Evolutionary conservation across 2,888 invertebrate species (phyloP).

Genomic region (Drosophila pseudotakahashii): DNA sequence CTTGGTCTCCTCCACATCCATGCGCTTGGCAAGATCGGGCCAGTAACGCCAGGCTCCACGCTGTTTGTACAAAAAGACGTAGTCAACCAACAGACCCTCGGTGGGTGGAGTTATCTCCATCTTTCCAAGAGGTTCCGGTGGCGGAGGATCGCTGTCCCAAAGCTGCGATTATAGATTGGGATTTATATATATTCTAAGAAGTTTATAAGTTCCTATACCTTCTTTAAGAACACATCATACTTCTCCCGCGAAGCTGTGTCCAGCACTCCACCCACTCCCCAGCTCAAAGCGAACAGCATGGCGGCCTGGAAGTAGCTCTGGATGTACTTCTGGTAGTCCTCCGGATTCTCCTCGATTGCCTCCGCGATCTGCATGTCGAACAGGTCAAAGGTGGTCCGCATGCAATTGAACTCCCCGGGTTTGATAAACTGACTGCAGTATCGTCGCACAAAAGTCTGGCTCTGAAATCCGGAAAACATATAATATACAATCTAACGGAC

Average conservation of each 20-base stretch:
- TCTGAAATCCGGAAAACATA: slow-evolving; percentile 45
- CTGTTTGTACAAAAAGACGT: slow-evolving; percentile 91
- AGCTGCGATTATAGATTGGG: slow-evolving; percentile 28
- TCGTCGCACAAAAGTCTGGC: slow-evolving; percentile 88
- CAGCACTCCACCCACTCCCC: slow-evolving; percentile 94
- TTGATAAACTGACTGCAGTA: slow-evolving; percentile 88
- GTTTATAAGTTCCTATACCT: slow-evolving; percentile 53
- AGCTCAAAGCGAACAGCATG: slow-evolving; percentile 90
- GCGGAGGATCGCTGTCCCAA: slow-evolving; percentile 82
- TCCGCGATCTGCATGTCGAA: slow-evolving; percentile 92
- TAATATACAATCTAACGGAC: too few relatives aligned
- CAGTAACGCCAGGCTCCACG: slow-evolving; percentile 95
- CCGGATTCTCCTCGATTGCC: slow-evolving; percentile 87
- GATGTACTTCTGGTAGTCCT: slow-evolving; percentile 89
- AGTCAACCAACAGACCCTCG: slow-evolving; percentile 92
- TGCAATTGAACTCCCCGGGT: slow-evolving; percentile 90
- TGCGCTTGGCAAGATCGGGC: slow-evolving; percentile 89
- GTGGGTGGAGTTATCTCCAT: slow-evolving; percentile 90
- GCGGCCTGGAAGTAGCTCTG: slow-evolving; percentile 91
- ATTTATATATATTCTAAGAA: neutral
- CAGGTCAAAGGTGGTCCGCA: slow-evolving; percentile 89
- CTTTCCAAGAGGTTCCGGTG: slow-evolving; percentile 88
- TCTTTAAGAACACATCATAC: slow-evolving; percentile 88
- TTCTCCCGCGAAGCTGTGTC: slow-evolving; percentile 89
- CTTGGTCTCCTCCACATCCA: slow-evolving; percentile 86